These are phyloP conservation scores for Rhopalosiphum padi DNA, from an alignment of 1,140 invertebrate species.

Conservation along the genomic window DNA sequence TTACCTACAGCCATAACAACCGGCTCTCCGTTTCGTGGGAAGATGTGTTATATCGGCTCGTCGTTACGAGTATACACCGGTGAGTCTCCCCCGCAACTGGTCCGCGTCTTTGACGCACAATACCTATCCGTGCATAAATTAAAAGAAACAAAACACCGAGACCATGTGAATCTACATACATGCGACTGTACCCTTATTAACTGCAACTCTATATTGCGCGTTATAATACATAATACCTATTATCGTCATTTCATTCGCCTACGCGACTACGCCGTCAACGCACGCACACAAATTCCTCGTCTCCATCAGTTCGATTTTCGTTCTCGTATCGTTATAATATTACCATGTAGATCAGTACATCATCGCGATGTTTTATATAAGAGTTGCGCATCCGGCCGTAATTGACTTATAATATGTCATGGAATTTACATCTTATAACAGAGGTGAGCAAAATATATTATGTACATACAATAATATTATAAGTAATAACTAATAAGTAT, in stretches of 20 bases:
- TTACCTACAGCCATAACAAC: too few species aligned
- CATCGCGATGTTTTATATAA: neutral
- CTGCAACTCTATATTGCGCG: neutral
- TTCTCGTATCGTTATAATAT: neutral
- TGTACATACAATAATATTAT: neutral
- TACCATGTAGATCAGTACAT: neutral
- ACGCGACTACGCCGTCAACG: neutral
- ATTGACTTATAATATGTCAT: neutral
- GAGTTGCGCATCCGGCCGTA: neutral
- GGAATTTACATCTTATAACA: neutral
- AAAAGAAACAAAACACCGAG: neutral
- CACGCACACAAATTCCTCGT: neutral
- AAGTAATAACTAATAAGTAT: neutral
- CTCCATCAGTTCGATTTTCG: neutral
- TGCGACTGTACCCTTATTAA: neutral
- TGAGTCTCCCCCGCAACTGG: slow-evolving; percentile 5
- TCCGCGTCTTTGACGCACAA: neutral
- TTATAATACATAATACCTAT: neutral
- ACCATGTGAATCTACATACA: neutral
- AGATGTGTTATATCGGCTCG: neutral
- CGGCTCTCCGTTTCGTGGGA: slow-evolving; percentile 28
- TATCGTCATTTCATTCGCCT: neutral
- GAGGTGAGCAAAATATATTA: neutral
- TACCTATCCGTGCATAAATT: neutral
- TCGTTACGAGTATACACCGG: too few species aligned